Percentiles rank a stretch among this genome's conserved stretches.
These are phyloP conservation scores for Aphodius sticticus DNA, from an alignment of 2,888 invertebrate species.

Conservation along the genomic window DNA sequence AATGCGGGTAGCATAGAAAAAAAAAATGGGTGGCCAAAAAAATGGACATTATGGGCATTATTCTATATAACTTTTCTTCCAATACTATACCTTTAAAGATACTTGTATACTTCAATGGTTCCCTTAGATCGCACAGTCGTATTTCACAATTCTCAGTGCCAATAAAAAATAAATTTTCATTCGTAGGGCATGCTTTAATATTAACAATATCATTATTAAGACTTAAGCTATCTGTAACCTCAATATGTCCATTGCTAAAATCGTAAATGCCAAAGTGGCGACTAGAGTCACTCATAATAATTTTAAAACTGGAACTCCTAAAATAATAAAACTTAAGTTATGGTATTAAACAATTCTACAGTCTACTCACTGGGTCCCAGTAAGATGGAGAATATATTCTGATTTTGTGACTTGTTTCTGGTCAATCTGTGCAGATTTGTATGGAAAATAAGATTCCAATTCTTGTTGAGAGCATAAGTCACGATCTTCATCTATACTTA, in stretches of 20 bases:
- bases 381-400: slow-evolving; percentile 69
- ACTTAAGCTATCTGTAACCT: slow-evolving; percentile 55
- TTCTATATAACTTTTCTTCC: not conserved
- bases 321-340: slow-evolving; percentile 7
- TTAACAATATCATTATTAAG: slow-evolving; percentile 63
- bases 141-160: slow-evolving; percentile 66
- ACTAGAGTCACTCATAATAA: slow-evolving; percentile 64
- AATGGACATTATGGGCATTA: no score
- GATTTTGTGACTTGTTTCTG: slow-evolving; percentile 59
- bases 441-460: not conserved
- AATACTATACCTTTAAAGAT: slow-evolving; percentile 52
- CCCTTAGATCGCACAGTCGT: slow-evolving; percentile 68
- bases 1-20: no score
- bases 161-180: slow-evolving; percentile 68
- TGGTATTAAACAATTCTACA: slow-evolving; percentile 24
- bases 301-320: slow-evolving; percentile 55
- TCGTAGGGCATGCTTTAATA: slow-evolving; percentile 66
- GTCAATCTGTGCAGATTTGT: not conserved
- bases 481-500: not conserved
- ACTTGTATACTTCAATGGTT: not conserved
- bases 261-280: slow-evolving; percentile 62
- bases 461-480: not conserved
- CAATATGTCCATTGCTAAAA: slow-evolving; percentile 57
- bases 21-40: no score
- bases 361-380: slow-evolving; percentile 63